These are phyloP conservation scores for Etia nguti DNA, from an alignment of 2,113 vertebrate genomes.

Conservation along the genomic window DNA sequence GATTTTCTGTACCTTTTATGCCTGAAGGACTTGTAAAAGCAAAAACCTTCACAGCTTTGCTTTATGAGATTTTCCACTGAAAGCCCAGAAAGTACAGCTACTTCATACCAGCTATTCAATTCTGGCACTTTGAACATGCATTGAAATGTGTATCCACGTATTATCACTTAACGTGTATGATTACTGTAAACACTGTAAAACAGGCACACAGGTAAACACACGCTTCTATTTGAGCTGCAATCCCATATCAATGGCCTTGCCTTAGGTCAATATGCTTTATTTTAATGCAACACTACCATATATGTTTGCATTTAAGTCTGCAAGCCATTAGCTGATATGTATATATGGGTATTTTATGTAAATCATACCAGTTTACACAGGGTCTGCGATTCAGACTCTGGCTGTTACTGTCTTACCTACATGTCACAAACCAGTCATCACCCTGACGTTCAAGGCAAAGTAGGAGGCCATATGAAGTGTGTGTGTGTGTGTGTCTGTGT, in stretches of 20 bases:
- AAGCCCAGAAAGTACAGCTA: not conserved
- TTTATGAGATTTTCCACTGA: constrained; percentile 49
- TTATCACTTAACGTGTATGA: not conserved
- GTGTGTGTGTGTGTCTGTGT: not conserved
- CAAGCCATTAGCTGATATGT: not conserved
- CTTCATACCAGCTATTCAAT: not conserved
- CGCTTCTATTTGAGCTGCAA: not conserved
- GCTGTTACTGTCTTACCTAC: not conserved
- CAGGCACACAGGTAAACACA: not conserved
- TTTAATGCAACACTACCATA: not conserved
- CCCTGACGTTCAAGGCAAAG: not conserved
- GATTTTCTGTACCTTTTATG: constrained; percentile 6
- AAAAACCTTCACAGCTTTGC: constrained; percentile 13
- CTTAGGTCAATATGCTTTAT: not conserved
- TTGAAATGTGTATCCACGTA: not conserved
- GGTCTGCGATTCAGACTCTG: not conserved
- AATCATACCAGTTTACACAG: not conserved
- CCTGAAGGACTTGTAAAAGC: constrained; percentile 16
- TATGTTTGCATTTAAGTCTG: not conserved
- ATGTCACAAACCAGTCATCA: constrained; percentile 22
- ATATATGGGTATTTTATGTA: not conserved
- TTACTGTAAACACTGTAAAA: not conserved
- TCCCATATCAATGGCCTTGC: not conserved
- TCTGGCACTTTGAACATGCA: not conserved
- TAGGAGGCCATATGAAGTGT: constrained; percentile 20